These are phyloP conservation scores for Chelon auratus DNA, from an alignment of 2,797 vertebrate species.

Conservation along the genomic window DNA sequence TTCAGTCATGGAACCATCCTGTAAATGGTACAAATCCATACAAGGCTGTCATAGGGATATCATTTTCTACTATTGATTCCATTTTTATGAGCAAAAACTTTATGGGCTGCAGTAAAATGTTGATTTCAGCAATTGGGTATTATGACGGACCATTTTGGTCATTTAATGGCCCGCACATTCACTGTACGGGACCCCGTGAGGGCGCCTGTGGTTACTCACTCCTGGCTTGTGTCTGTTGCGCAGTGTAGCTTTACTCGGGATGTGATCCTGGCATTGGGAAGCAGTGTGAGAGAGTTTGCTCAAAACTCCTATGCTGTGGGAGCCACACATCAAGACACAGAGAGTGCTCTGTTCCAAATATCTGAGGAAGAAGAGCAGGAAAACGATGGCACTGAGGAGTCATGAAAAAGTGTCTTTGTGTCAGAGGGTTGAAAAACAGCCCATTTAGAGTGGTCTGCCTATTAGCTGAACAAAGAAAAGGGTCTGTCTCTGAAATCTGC, in stretches of 20 bases:
- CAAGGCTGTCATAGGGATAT: constrained; percentile 52
- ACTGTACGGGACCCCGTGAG: constrained; percentile 55
- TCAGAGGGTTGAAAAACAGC: constrained; percentile 85
- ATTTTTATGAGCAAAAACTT: constrained; percentile 69
- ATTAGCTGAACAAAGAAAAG: constrained; percentile 82
- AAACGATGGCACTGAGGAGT: constrained; percentile 82
- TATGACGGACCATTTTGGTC: constrained; percentile 70
- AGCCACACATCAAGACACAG: constrained; percentile 79
- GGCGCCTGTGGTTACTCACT: constrained; percentile 49
- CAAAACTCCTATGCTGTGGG: constrained; percentile 71
- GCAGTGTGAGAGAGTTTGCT: constrained; percentile 76
- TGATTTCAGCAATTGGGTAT: constrained; percentile 72
- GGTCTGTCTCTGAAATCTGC: constrained; percentile 82
- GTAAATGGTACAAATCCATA: constrained; percentile 57
- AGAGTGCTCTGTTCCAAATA: constrained; percentile 80
- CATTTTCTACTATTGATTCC: constrained; percentile 66
- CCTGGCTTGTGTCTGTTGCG: constrained; percentile 50
- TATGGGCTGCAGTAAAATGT: constrained; percentile 72
- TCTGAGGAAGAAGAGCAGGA: constrained; percentile 81
- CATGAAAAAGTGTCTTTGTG: constrained; percentile 86
- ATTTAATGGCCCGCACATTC: constrained; percentile 71
- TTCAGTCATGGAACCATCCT: constrained; percentile 50
- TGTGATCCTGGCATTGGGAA: constrained; percentile 52
- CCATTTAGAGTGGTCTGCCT: constrained; percentile 83
- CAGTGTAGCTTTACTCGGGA: constrained; percentile 59